Base-by-base conservation (phyloP, 2,797 vertebrate species). In the Acipenser ruthenus region DNA sequence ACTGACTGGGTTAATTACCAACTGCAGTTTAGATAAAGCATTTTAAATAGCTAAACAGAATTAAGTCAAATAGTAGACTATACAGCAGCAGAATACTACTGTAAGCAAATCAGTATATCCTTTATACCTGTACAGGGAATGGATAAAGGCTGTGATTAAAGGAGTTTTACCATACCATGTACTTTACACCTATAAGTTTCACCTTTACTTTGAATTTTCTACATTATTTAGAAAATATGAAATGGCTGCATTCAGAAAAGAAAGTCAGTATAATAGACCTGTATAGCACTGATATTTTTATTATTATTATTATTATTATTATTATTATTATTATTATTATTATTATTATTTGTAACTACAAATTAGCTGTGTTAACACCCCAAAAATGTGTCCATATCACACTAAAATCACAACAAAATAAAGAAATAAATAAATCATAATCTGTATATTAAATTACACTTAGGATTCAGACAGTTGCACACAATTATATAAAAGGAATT, bases 81-180 rank as follows among this genome's bases (percentile, higher is more conserved):
- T 9, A 48, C 55, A 60, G 53, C 49, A 72, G 23, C 51, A 69
- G 37, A 48, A 15, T 62, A 61, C 6, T 64, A 61, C 12, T 49
- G 6, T 18, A 53, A 51, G 62, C 49, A 56, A 59, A 37, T 37
- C 37, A 37, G 37, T 37, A 37, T 37, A 37, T 37, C 37, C 37
- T 37, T 37, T 48, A 49, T 13, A 58, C 66, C 67, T 63, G 65
- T 63, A 72, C 51, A 68, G 53, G 63, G 67, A 78, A 77, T 74
- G 56, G 67, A 69, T 82, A 79, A 83, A 75, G 81, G 74, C 77
- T 60, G 62, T 61, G 60, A 48, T 47, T 64, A 61, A 65, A 69
- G 50, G 59, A 6, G 15, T 62, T 8, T 71, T 48, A 50, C 63
- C 66, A 8, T 56, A 37, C 69, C 7, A 66, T 67, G 64, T 65